Conservation (phyloP, 2,888 invertebrate species). For the Boloria euphrosyne region DNA sequence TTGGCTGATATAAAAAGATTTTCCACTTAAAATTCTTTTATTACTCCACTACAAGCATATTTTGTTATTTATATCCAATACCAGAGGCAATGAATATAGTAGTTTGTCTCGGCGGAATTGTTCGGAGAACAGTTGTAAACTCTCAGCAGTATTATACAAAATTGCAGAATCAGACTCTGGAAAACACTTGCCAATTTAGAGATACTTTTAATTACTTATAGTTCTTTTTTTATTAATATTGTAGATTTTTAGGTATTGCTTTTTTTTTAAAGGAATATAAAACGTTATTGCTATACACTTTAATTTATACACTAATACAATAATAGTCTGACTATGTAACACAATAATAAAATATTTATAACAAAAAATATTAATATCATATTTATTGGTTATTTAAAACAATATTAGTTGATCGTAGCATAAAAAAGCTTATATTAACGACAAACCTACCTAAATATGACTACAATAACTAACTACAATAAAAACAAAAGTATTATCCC, state of each 20-base stretch:
- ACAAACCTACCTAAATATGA: too few species aligned
- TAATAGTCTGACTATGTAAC: too few species aligned
- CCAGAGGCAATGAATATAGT: constrained; percentile 30
- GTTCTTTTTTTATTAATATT: not conserved
- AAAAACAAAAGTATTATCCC: too few species aligned
- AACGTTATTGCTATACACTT: not conserved
- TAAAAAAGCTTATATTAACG: too few species aligned
- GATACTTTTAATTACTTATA: constrained; percentile 5
- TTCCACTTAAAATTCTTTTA: constrained; percentile 12
- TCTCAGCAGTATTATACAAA: constrained; percentile 25
- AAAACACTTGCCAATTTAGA: constrained; percentile 20
- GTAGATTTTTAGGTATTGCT: not conserved
- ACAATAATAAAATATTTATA: too few species aligned
- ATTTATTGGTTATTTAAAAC: too few species aligned
- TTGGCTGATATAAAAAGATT: not conserved
- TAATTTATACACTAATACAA: too few species aligned
- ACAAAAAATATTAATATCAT: too few species aligned
- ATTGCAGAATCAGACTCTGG: constrained; percentile 16
- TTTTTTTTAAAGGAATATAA: not conserved
- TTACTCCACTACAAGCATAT: constrained; percentile 11
- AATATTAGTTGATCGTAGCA: too few species aligned
- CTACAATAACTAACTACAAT: too few species aligned
- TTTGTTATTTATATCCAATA: constrained; percentile 31
- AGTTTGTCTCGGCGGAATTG: constrained; percentile 22
- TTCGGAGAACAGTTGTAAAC: constrained; percentile 23